phyloP scores from a whole-genome alignment of 2,113 vertebrate genomes.

The Camelus dromedarius region DNA sequence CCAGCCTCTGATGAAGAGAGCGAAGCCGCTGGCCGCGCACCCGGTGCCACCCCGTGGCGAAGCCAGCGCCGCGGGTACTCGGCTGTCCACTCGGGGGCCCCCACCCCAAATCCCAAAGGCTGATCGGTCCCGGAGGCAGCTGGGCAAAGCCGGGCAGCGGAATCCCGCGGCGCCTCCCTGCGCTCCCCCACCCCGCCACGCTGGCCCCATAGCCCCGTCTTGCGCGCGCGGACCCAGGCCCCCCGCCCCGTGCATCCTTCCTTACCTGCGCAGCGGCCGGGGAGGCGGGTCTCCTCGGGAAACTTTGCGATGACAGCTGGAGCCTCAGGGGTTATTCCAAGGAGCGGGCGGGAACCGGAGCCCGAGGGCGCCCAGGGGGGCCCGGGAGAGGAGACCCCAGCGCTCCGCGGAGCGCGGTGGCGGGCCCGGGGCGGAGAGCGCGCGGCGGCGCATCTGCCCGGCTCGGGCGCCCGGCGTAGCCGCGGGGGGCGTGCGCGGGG shows the following conservation, averaged over 20 bases:
- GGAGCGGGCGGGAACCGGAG: slow-evolving; percentile 57
- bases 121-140: slow-evolving; percentile 8
- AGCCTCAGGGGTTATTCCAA: slow-evolving; percentile 77
- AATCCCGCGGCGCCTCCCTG: not conserved
- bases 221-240: not conserved
- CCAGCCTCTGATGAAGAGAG: not conserved
- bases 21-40: slow-evolving; percentile 44
- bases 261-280: slow-evolving; percentile 75
- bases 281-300: slow-evolving; percentile 82
- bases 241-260: slow-evolving; percentile 46
- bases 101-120: slow-evolving; percentile 57
- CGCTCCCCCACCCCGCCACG: not conserved
- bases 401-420: slow-evolving; percentile 59
- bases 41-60: slow-evolving; percentile 62
- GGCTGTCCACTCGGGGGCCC: not conserved
- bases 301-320: slow-evolving; percentile 76
- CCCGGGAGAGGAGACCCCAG: slow-evolving; percentile 59
- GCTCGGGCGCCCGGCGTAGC: slow-evolving; percentile 62
- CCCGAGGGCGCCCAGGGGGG: slow-evolving; percentile 56
- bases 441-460: slow-evolving; percentile 76
- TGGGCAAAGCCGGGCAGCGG: not conserved
- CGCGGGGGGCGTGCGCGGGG: slow-evolving; percentile 61
- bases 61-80: not conserved
- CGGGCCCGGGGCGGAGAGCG: slow-evolving; percentile 73
- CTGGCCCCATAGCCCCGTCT: slow-evolving; percentile 34